Percentiles rank a stretch among this genome's conserved stretches.
Conservation (phyloP, 2,797 vertebrate species). For the Ibycter americanus region DNA sequence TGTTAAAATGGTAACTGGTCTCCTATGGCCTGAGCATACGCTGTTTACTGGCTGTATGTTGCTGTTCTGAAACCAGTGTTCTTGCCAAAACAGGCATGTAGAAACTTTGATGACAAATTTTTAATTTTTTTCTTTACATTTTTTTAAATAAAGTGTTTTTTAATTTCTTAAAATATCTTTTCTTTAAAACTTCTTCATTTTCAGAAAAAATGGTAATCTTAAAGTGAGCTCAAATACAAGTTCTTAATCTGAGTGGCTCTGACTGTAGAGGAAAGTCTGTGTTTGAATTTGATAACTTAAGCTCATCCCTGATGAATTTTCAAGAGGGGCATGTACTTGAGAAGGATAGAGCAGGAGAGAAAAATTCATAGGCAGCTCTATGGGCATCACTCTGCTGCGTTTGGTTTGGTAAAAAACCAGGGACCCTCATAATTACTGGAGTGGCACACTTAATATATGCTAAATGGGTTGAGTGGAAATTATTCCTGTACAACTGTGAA, state of each 20-base stretch:
- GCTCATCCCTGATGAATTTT: neutral
- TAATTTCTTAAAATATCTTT: neutral
- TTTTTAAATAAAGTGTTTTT: neutral
- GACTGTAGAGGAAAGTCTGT: neutral
- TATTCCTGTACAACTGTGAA: neutral
- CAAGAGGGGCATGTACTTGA: neutral
- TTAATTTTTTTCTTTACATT: neutral
- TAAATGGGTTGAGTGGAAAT: neutral
- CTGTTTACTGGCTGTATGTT: neutral
- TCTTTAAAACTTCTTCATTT: accelerated
- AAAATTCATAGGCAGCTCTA: neutral
- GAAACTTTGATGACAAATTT: neutral
- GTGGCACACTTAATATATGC: neutral
- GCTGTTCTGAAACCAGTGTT: neutral
- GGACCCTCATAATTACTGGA: neutral
- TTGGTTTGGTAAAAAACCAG: neutral
- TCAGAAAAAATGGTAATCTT: neutral
- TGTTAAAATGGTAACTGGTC: neutral
- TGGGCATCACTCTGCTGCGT: neutral
- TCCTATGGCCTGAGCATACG: neutral
- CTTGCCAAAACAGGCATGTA: neutral
- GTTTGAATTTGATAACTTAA: neutral
- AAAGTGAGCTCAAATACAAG: neutral
- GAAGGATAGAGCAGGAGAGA: neutral
- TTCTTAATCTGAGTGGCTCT: neutral